Evolutionary conservation across 2,888 invertebrate species (phyloP), one percentile per base, ranked within the genome.

Genomic region (Malthinus flaveolus): DNA sequence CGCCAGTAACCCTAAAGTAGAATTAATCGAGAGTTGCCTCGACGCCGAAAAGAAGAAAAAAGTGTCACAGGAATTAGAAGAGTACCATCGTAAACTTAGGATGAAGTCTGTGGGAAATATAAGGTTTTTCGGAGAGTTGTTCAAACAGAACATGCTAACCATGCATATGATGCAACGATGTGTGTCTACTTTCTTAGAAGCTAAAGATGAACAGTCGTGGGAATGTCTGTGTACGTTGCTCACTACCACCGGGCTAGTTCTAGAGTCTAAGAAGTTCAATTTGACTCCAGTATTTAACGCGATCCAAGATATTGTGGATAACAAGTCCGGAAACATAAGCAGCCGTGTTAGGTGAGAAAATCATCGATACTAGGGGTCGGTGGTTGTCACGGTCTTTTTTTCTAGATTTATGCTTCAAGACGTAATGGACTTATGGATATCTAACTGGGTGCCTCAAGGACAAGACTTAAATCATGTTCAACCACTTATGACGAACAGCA

Each of bases 171-270:
- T 97, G 90, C 84, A 88, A 57, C 85, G 87, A 65, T 96, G 97
- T 77, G 88, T 97, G 73, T 83, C 84, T 49, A 84, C 88, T 62
- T 81, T 97, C 63, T 81, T 97, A 31, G 84, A 86, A 33, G 85
- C 88, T 61, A 82, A 84, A 48, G 92, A 93, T 69, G 96, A 97
- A 75, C 97, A 97, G 74, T 91, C 90, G 74, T 81, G 96, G 0
- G 97, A 97, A 78, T 95, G 97, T 75, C 82, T 97, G 5, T 97
- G 97, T 78, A 91, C 94, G 77, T 81, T 97, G 55, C 81, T 97
- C 31, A 90, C 93, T 3, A 97, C 96, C 0, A 89, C 97, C 65
- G 97, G 97, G 8, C 89, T 90, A 73, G 90, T 90, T 74, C 82
- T 95, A 48, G 92, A 92, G 72, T 82, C 82, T 55, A 81, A 80